Conservation (phyloP, 2,888 invertebrate genomes). For the Lacanobia oleracea region DNA sequence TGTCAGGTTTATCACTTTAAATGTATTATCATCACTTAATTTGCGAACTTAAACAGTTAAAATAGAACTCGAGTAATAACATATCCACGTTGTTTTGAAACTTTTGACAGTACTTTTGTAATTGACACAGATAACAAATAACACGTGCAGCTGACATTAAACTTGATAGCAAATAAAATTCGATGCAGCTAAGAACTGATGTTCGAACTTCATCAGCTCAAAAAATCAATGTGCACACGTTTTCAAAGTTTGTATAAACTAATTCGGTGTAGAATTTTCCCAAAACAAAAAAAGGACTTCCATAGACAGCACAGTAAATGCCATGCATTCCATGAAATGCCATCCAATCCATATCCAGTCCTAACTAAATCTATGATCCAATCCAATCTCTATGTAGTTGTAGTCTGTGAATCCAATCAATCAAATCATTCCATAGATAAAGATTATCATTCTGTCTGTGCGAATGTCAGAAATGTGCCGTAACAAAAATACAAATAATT, state of each 20-base stretch:
- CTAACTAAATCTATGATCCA: too few relatives aligned
- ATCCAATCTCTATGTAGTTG: too few relatives aligned
- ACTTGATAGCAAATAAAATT: neutral
- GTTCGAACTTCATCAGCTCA: too few relatives aligned
- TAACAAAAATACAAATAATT: slow-evolving; percentile 66
- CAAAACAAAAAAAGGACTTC: too few relatives aligned
- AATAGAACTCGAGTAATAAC: slow-evolving; percentile 7
- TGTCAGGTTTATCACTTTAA: slow-evolving; percentile 9
- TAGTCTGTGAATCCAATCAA: too few relatives aligned
- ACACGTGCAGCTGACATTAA: slow-evolving; percentile 39
- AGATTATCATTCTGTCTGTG: neutral
- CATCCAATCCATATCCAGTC: too few relatives aligned
- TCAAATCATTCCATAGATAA: too few relatives aligned
- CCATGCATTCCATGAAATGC: too few relatives aligned
- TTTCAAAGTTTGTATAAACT: too few relatives aligned
- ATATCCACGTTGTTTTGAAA: slow-evolving; percentile 64
- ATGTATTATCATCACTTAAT: slow-evolving; percentile 31
- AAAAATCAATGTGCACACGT: too few relatives aligned
- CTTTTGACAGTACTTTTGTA: slow-evolving; percentile 13
- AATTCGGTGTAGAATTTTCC: too few relatives aligned
- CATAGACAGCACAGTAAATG: neutral
- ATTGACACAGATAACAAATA: slow-evolving; percentile 18
- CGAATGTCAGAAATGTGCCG: slow-evolving; percentile 74
- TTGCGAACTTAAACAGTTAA: neutral
- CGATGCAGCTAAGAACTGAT: too few relatives aligned